These are phyloP conservation scores for Erebia ligea DNA, from an alignment of 2,888 invertebrate genomes.

Conservation along the genomic window DNA sequence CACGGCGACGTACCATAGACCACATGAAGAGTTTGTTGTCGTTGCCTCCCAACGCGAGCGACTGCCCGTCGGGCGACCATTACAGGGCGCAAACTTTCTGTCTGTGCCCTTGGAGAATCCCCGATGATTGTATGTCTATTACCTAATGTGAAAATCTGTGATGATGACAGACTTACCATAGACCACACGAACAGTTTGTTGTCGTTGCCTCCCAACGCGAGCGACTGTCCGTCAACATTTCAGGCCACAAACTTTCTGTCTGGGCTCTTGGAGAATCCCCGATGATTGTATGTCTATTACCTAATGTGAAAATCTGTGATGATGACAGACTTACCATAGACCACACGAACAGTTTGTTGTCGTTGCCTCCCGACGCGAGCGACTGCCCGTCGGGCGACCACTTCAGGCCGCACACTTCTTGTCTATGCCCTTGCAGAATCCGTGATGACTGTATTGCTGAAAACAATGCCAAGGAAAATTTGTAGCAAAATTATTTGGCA, in stretches of 20 bases:
- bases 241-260: constrained; percentile 98
- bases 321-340: constrained; percentile 78
- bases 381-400: constrained; percentile 99
- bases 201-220: constrained; percentile 99
- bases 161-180: constrained; percentile 64
- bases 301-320: no score
- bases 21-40: constrained; percentile 98
- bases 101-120: constrained; percentile 94
- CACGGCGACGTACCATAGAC: constrained; percentile 83
- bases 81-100: constrained; percentile 99
- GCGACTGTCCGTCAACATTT: constrained; percentile 99
- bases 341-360: constrained; percentile 97
- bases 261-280: constrained; percentile 93
- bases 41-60: constrained; percentile 98
- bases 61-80: constrained; percentile 99
- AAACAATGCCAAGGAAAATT: constrained; percentile 44
- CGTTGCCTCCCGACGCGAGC: constrained; percentile 99
- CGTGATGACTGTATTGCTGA: constrained; percentile 88
- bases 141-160: not conserved
- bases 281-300: constrained; percentile 89
- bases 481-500: not conserved
- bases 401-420: constrained; percentile 98
- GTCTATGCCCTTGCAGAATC: constrained; percentile 94
- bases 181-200: constrained; percentile 97
- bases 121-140: constrained; percentile 84